Conservation (phyloP, 2,797 vertebrate genomes). For the Steatocranus sp. region DNA sequence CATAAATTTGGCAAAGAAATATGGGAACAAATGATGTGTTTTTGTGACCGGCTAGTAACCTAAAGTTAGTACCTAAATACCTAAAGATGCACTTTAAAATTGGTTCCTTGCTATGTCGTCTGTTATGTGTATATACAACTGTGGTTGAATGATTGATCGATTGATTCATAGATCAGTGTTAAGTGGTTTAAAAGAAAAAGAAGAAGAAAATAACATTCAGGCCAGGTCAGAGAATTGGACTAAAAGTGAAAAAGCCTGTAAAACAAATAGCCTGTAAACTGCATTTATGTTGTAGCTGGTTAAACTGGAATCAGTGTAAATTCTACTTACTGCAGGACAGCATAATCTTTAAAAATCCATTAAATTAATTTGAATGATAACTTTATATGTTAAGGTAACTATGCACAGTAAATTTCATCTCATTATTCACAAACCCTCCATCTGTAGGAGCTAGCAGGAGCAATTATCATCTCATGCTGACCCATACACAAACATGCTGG, state of each 20-base stretch:
- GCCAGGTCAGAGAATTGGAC: neutral
- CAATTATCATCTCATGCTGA: slow-evolving; percentile 43
- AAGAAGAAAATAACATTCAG: neutral
- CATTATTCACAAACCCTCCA: neutral
- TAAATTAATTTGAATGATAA: neutral
- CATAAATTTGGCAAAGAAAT: neutral
- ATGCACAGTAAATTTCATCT: neutral
- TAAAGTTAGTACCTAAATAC: neutral
- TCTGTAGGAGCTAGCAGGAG: slow-evolving; percentile 7
- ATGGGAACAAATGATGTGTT: neutral
- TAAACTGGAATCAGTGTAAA: neutral
- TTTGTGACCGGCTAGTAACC: fast-evolving
- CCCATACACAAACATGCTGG: slow-evolving; percentile 14
- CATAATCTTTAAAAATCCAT: neutral
- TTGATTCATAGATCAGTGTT: neutral
- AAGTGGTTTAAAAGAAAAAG: neutral
- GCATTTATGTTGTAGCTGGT: neutral
- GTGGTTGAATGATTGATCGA: neutral
- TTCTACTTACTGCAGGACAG: neutral
- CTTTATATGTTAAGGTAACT: neutral
- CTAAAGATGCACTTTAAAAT: neutral
- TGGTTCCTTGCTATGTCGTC: neutral
- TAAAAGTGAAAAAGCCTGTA: neutral
- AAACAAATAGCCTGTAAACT: neutral
- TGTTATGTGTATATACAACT: neutral